A percentile compares a stretch with the other conserved stretches of the same genome.
Evolutionary conservation across 2,797 vertebrate species (phyloP).

Genomic region (Pseudocheirus occidentalis): DNA sequence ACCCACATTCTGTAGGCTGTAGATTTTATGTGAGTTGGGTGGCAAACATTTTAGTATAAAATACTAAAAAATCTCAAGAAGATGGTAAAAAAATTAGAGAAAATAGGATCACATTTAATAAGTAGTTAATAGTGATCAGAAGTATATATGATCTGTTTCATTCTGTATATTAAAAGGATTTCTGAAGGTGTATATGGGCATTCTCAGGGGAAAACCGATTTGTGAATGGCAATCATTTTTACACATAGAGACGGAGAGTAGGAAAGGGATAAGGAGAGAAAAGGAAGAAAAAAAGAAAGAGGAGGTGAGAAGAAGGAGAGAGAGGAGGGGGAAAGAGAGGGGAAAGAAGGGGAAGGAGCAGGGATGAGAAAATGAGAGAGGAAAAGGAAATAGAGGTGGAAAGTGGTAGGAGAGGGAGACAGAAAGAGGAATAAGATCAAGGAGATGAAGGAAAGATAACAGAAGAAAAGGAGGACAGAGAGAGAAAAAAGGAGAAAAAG

Average conservation of each 20-base stretch:
- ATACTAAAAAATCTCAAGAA: constrained; percentile 24
- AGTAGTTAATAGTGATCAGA: background rate
- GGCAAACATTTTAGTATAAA: background rate
- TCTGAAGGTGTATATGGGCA: background rate
- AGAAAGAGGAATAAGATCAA: background rate
- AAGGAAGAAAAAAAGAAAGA: background rate
- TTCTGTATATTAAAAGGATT: background rate
- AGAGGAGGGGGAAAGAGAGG: background rate
- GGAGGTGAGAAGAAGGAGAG: background rate
- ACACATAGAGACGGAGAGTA: background rate
- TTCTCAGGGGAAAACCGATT: background rate
- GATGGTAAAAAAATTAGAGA: background rate
- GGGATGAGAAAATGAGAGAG: background rate
- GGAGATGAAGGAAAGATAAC: background rate
- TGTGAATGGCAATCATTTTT: background rate
- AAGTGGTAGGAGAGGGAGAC: background rate
- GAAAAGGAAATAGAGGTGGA: background rate
- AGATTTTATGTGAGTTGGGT: constrained; percentile 26
- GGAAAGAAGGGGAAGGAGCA: background rate
- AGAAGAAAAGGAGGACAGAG: background rate
- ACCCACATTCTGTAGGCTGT: background rate
- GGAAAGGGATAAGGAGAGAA: background rate
- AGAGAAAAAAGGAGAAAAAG: background rate
- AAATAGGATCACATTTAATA: background rate
- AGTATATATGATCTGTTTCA: background rate